phyloP scores from a whole-genome alignment of 1,140 invertebrate species.

The Ips nitidus region DNA sequence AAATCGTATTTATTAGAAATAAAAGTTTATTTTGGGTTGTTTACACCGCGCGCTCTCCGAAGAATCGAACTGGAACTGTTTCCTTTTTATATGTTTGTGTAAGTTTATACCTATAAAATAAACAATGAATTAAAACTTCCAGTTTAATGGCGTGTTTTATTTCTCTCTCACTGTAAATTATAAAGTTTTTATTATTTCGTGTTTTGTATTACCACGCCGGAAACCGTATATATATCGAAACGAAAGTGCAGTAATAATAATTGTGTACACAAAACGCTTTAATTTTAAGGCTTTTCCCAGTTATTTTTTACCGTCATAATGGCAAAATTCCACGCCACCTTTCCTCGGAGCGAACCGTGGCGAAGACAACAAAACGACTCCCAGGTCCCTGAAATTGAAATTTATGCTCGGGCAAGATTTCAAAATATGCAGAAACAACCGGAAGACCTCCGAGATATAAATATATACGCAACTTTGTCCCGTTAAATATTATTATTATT shows the following conservation, averaged over 20 bases:
- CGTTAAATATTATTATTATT: slow-evolving; percentile 33
- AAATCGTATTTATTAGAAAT: slow-evolving; percentile 34
- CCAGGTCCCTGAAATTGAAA: not conserved
- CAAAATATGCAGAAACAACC: slow-evolving; percentile 27
- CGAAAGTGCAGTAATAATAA: slow-evolving; percentile 1
- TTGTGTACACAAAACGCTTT: not conserved
- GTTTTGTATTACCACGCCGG: slow-evolving; percentile 10
- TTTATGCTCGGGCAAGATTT: slow-evolving; percentile 18
- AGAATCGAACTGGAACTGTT: slow-evolving; percentile 28
- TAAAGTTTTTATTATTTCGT: slow-evolving; percentile 30
- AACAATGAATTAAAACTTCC: slow-evolving; percentile 32
- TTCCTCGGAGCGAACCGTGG: not conserved
- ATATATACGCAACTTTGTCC: not conserved
- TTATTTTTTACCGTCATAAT: not conserved
- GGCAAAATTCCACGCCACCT: not conserved
- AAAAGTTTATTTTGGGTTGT: slow-evolving; percentile 34
- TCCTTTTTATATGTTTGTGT: slow-evolving; percentile 35
- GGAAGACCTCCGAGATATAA: slow-evolving; percentile 13
- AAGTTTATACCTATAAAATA: slow-evolving; percentile 35
- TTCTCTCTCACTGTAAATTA: slow-evolving; percentile 24
- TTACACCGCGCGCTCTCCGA: slow-evolving; percentile 7
- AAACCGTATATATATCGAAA: slow-evolving; percentile 8
- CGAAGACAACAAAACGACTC: not conserved
- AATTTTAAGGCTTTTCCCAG: not conserved
- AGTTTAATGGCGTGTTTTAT: slow-evolving; percentile 32